phyloP scores from a whole-genome alignment of 2,888 invertebrate species.

The Helleia helle region DNA sequence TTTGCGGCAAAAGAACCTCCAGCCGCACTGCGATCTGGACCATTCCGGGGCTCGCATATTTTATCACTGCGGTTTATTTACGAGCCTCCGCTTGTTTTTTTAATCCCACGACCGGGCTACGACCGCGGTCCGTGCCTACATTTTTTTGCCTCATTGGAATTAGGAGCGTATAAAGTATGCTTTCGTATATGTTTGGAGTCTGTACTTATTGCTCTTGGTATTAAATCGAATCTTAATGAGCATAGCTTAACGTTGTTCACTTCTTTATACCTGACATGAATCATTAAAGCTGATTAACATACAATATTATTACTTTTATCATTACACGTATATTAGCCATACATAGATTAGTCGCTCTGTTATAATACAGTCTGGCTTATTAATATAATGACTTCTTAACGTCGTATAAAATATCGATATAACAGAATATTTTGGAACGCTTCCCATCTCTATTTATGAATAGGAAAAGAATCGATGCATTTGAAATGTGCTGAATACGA shows the following conservation, averaged over 20 bases:
- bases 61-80: constrained; percentile 2
- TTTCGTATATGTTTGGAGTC: too few relatives aligned
- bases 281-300: too few relatives aligned
- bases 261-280: too few relatives aligned
- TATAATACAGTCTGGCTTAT: too few relatives aligned
- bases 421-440: background rate
- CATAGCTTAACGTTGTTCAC: too few relatives aligned
- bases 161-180: too few relatives aligned
- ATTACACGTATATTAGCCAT: too few relatives aligned
- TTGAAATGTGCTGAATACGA: background rate
- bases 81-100: background rate
- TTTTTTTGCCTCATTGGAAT: background rate
- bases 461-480: background rate
- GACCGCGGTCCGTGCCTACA: background rate
- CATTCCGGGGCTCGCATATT: background rate
- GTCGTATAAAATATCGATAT: background rate
- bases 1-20: background rate
- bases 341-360: too few relatives aligned
- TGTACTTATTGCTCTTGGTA: too few relatives aligned
- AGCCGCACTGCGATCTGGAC: background rate
- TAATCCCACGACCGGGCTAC: background rate
- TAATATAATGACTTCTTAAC: too few relatives aligned
- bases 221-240: too few relatives aligned
- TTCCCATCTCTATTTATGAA: background rate
- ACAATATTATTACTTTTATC: too few relatives aligned